Conservation (phyloP, 1,140 invertebrate genomes). For the Chironomus striatipennis region DNA sequence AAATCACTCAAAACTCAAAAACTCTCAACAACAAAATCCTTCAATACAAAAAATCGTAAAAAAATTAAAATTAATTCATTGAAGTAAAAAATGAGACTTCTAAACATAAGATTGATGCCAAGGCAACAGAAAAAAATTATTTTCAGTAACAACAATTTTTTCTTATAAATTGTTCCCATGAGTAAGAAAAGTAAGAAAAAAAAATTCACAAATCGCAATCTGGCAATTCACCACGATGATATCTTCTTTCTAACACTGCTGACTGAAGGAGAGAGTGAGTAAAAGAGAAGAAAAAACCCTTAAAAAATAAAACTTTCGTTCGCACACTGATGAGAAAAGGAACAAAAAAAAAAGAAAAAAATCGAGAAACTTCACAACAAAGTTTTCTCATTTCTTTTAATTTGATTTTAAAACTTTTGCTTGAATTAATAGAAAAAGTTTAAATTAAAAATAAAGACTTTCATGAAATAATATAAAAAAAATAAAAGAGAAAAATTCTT, state of each 20-base stretch:
- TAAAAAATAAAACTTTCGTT: conserved; percentile 12
- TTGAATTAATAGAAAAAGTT: conserved; percentile 23
- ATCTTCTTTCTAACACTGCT: neutral
- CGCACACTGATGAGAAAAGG: neutral
- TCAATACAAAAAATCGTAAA: no score
- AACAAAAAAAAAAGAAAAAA: conserved; percentile 10
- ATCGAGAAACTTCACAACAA: conserved; percentile 4
- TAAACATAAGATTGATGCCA: neutral
- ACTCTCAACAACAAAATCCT: no score
- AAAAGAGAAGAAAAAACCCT: conserved; percentile 16
- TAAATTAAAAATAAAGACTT: conserved; percentile 24
- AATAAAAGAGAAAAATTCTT: neutral
- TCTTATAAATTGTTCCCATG: neutral
- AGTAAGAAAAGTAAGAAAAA: neutral
- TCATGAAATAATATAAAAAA: neutral
- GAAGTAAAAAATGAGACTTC: no score
- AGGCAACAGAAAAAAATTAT: neutral
- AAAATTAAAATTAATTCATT: no score
- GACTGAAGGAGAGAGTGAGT: neutral
- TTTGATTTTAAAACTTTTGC: conserved; percentile 24
- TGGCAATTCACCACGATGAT: conserved; percentile 11
- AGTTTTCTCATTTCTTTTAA: conserved; percentile 24
- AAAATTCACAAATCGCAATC: neutral
- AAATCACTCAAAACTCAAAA: no score
- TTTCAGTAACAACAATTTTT: no score